Conservation (phyloP, 2,888 invertebrate species). For the Sphinx pinastri region DNA sequence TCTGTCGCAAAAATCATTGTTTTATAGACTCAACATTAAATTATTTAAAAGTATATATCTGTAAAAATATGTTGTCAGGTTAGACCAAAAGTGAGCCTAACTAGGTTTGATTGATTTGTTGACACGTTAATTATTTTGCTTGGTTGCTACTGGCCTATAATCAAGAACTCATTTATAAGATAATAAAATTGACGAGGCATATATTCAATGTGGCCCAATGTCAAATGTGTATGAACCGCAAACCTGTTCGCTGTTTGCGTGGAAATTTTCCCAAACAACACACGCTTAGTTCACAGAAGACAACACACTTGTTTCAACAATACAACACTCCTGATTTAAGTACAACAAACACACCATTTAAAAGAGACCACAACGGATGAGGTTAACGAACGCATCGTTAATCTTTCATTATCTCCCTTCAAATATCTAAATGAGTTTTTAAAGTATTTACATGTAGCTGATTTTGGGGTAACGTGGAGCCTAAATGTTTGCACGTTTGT, state of each 20-base stretch:
- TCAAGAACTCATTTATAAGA: too few species aligned
- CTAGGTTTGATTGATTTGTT: too few species aligned
- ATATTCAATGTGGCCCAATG: conserved; percentile 30
- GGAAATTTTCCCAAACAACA: conserved; percentile 31
- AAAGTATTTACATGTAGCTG: background rate
- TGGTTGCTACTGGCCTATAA: too few species aligned
- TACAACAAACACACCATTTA: background rate
- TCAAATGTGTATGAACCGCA: conserved; percentile 28
- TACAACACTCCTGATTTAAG: background rate
- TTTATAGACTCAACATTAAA: too few species aligned
- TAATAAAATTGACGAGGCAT: conserved; percentile 12
- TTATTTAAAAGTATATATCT: too few species aligned
- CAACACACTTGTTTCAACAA: background rate
- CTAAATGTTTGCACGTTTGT: background rate
- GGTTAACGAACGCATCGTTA: conserved; percentile 10
- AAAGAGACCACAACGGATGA: conserved; percentile 1
- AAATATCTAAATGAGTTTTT: conserved; percentile 22
- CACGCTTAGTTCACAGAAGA: conserved; percentile 21
- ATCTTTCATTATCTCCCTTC: conserved; percentile 6
- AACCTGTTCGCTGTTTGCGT: conserved; percentile 34
- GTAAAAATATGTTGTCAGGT: too few species aligned
- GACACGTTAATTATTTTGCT: background rate
- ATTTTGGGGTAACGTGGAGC: background rate
- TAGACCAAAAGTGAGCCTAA: too few species aligned
- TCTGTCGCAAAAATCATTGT: too few species aligned